Conservation (phyloP, 2,888 invertebrate species). For the Drosophila longiperda region DNA sequence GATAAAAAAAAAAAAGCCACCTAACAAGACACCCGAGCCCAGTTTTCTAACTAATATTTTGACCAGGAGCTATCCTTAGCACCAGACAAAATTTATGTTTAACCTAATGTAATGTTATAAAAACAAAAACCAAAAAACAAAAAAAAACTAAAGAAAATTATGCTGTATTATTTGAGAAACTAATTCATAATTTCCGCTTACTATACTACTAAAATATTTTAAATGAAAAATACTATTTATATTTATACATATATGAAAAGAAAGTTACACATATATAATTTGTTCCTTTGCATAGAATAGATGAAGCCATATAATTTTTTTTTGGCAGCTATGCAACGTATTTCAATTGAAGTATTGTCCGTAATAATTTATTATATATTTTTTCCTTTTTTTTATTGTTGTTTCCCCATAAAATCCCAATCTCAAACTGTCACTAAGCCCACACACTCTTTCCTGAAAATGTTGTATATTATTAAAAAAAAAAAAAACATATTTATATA, state of each 20-base stretch:
- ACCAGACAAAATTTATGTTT: conserved; percentile 49
- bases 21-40: conserved; percentile 68
- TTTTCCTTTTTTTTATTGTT: conserved; percentile 30
- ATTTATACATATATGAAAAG: conserved; percentile 21
- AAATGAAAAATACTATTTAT: conserved; percentile 32
- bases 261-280: conserved; percentile 51
- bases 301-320: conserved; percentile 4
- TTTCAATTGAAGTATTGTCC: conserved; percentile 48
- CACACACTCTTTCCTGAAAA: conserved; percentile 14
- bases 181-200: conserved; percentile 42
- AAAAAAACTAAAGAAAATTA: conserved; percentile 7
- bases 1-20: conserved; percentile 16
- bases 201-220: conserved; percentile 37
- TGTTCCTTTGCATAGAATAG: conserved; percentile 60
- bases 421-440: conserved; percentile 1
- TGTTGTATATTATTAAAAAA: conserved; percentile 57
- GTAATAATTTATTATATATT: conserved; percentile 53
- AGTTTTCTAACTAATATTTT: conserved; percentile 58
- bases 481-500: conserved; percentile 16
- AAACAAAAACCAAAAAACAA: conserved; percentile 10
- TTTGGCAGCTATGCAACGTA: conserved; percentile 58
- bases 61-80: conserved; percentile 20
- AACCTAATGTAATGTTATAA: conserved; percentile 57
- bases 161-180: conserved; percentile 34
- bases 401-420: conserved; percentile 3